These are phyloP conservation scores for Eptesicus fuscus DNA, from an alignment of 2,113 vertebrate species.

Conservation along the genomic window DNA sequence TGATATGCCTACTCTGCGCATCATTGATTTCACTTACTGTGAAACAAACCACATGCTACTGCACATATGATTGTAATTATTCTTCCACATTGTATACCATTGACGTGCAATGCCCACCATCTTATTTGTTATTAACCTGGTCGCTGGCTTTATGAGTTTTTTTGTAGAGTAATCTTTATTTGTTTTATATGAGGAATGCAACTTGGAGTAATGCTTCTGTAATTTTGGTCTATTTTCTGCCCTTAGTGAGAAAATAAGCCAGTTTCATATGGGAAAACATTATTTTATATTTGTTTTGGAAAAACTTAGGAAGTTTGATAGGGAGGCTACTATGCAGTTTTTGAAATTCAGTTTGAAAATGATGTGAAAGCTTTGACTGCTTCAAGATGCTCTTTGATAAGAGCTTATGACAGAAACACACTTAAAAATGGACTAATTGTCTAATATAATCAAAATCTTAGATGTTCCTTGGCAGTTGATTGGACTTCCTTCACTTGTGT, in stretches of 20 bases:
- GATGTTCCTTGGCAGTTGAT: neutral
- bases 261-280: neutral
- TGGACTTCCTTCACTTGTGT: neutral
- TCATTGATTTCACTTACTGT: neutral
- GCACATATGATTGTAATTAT: neutral
- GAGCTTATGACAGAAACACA: neutral
- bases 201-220: neutral
- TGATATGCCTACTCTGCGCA: neutral
- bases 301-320: neutral
- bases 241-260: conserved; percentile 19
- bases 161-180: neutral
- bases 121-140: neutral
- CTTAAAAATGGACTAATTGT: neutral
- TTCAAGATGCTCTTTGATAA: neutral
- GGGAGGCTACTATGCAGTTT: neutral
- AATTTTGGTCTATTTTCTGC: conserved; percentile 4
- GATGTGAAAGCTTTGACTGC: neutral
- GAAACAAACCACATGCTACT: neutral
- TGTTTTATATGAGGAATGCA: conserved; percentile 9
- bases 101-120: neutral
- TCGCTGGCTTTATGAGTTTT: neutral
- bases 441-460: neutral
- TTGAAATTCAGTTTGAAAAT: conserved; percentile 33
- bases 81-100: neutral
- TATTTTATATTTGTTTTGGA: conserved; percentile 26